These are phyloP conservation scores for Nasonia longicornis DNA, from an alignment of 1,140 invertebrate species.

Conservation along the genomic window DNA sequence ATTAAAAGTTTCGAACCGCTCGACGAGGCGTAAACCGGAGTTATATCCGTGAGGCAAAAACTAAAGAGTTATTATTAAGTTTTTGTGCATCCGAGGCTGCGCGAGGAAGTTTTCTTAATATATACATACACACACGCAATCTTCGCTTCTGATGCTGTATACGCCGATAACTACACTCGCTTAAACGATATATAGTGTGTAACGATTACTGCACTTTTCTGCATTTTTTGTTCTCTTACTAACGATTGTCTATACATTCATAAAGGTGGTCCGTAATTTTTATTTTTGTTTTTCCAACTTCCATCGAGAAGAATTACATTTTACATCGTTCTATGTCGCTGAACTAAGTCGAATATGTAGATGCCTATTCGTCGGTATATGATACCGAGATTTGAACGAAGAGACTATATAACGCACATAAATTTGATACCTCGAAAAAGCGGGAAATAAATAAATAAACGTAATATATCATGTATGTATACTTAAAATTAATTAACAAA, in stretches of 20 bases:
- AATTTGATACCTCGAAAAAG: no score
- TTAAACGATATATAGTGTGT: background rate
- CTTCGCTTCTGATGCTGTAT: background rate
- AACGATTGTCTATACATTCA: constrained; percentile 49
- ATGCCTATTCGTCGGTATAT: no score
- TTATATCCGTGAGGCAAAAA: background rate
- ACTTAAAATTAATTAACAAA: constrained; percentile 16
- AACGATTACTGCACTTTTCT: constrained; percentile 24
- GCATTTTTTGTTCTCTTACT: constrained; percentile 23
- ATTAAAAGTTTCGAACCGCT: background rate
- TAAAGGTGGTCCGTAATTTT: constrained; percentile 36
- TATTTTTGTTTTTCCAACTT: constrained; percentile 21
- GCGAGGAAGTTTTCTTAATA: background rate
- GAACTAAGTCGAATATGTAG: background rate
- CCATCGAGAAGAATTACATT: constrained; percentile 29
- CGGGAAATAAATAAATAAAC: background rate
- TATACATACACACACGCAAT: background rate
- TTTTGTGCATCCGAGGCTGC: constrained; percentile 12
- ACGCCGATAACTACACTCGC: background rate
- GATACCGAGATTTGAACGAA: background rate
- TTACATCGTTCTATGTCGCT: background rate
- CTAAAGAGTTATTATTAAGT: background rate
- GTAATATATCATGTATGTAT: background rate
- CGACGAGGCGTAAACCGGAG: background rate
- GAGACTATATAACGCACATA: background rate